Percentiles rank a stretch among this genome's conserved stretches.
Conservation (phyloP, 2,888 invertebrate genomes). For the Tachystola acroxantha region DNA sequence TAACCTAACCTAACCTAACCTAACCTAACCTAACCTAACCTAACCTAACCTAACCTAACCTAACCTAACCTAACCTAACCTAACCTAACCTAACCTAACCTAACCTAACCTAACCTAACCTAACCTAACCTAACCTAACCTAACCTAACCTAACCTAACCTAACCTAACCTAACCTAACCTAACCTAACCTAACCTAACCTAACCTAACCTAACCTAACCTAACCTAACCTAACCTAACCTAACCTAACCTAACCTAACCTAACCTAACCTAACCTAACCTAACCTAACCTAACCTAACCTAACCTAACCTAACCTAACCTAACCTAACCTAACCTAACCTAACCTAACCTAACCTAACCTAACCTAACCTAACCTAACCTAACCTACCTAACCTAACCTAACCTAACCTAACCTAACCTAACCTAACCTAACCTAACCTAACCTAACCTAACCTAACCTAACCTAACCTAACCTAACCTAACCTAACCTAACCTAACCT, state of each 20-base stretch:
- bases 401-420: constrained; percentile 17
- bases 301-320: constrained; percentile 22
- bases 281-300: constrained; percentile 19
- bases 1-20: constrained; percentile 13
- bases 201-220: constrained; percentile 14
- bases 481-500: constrained; percentile 15
- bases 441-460: constrained; percentile 17
- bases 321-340: constrained; percentile 21
- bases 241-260: constrained; percentile 20
- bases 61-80: constrained; percentile 17
- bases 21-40: constrained; percentile 15
- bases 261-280: constrained; percentile 20
- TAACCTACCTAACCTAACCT: no score
- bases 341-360: constrained; percentile 20
- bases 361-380: constrained; percentile 18
- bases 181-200: constrained; percentile 16
- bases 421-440: constrained; percentile 14
- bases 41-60: constrained; percentile 23
- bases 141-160: constrained; percentile 18
- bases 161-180: constrained; percentile 17
- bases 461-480: constrained; percentile 18
- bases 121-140: constrained; percentile 16
- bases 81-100: constrained; percentile 16
- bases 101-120: constrained; percentile 16
- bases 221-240: constrained; percentile 18